Evolutionary conservation across 2,113 vertebrate species (phyloP).

Genomic region (Oncorhynchus keta): DNA sequence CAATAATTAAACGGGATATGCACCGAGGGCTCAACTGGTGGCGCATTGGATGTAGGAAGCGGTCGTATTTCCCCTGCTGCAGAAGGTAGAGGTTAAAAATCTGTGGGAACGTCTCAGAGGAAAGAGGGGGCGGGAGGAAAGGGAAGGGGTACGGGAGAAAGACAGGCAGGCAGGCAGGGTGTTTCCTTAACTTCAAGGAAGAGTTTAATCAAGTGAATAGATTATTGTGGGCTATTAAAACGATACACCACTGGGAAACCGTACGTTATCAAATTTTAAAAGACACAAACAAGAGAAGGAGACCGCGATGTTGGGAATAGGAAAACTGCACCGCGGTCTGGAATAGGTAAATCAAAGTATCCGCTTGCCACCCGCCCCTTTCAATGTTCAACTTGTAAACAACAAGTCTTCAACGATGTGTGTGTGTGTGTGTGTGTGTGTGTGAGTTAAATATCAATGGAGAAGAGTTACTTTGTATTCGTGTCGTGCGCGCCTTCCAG

Average conservation of each 20-base stretch:
- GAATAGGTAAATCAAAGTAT: constrained; percentile 34
- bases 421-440: background rate
- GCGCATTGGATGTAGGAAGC: background rate
- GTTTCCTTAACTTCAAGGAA: constrained; percentile 31
- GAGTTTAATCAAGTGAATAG: background rate
- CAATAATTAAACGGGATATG: background rate
- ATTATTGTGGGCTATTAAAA: background rate
- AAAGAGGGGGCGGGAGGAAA: constrained; percentile 7
- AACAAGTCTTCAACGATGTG: constrained; percentile 13
- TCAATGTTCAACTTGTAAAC: constrained; percentile 10
- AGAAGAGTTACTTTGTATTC: constrained; percentile 1
- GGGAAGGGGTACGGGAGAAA: constrained; percentile 23
- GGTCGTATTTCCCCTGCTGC: background rate
- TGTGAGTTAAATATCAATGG: background rate
- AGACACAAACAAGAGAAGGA: background rate
- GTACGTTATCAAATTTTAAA: constrained; percentile 2
- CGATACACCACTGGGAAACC: background rate
- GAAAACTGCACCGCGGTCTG: constrained; percentile 10
- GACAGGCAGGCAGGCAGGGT: constrained; percentile 5
- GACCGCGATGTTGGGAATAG: constrained; percentile 27
- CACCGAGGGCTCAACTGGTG: background rate
- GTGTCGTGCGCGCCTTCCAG: background rate
- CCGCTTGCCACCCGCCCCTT: background rate
- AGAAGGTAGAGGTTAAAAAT: constrained; percentile 31
- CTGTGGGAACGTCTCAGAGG: constrained; percentile 29